A percentile compares a stretch with the other conserved stretches of the same genome.
phyloP scores from a whole-genome alignment of 2,888 invertebrate species.

The Xiphydria camelus region DNA sequence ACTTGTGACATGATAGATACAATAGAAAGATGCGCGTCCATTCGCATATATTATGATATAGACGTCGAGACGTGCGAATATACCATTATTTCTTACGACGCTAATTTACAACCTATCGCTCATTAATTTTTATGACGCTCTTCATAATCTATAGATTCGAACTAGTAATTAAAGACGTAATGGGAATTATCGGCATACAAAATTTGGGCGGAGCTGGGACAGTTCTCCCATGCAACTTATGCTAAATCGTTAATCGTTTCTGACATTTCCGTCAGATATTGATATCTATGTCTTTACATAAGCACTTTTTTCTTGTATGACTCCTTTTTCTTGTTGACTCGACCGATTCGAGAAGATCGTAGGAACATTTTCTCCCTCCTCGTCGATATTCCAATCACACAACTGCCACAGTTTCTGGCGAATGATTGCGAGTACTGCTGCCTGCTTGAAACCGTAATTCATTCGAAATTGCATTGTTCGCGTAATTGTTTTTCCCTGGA shows the following conservation, averaged over 20 bases:
- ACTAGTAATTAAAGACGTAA: too few relatives aligned
- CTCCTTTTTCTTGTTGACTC: background rate
- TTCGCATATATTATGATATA: slow-evolving; percentile 16
- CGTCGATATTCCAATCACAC: background rate
- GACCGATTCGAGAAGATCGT: background rate
- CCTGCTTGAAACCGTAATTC: background rate
- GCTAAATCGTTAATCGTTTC: background rate
- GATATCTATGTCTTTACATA: background rate
- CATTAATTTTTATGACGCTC: too few relatives aligned
- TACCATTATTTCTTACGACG: too few relatives aligned
- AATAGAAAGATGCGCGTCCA: slow-evolving; percentile 10
- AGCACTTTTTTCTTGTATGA: too few relatives aligned
- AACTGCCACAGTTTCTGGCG: too few relatives aligned
- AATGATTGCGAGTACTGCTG: background rate
- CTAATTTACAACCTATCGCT: too few relatives aligned
- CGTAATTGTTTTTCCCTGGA: background rate
- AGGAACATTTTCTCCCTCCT: background rate
- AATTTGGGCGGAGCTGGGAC: background rate
- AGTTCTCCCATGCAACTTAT: background rate
- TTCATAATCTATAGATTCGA: too few relatives aligned
- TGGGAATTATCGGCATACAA: too few relatives aligned
- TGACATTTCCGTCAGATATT: background rate
- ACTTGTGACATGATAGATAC: too few relatives aligned
- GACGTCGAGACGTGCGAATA: too few relatives aligned
- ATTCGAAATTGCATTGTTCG: background rate